Evolutionary conservation across 2,797 vertebrate species (phyloP), one percentile per base, ranked within the genome.

Genomic region (Cirrhinus molitorella): DNA sequence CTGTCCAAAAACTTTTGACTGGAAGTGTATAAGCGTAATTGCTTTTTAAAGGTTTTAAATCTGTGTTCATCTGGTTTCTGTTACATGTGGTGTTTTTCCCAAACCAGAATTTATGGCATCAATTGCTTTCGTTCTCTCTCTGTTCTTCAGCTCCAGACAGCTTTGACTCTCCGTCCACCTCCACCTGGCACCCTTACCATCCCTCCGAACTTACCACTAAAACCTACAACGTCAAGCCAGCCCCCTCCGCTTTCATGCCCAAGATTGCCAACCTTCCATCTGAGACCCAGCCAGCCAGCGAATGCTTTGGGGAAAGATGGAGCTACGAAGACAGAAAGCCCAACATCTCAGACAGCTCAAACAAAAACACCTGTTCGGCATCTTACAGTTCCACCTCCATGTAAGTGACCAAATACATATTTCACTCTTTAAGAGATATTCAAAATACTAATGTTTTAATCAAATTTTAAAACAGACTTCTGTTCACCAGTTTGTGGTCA

Each of bases 121-220:
- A 37, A 10, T 74, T 34, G 57, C 9, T 82, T 45, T 81, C 23
- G 4, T n/a, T 63, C 79, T 63, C 21, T 40, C 61, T 63, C 68
- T 57, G 13, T 68, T 49, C 53, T 74, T 47, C 91, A 98, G 97
- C 95, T 98, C 91, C 97, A 98, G 94, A 98, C 96, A n/a, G n/a
- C n/a, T 92, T 96, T 98, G 94, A 97, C 96, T 70, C 86, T 98
- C 88, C 96, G 96, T 88, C 96, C 96, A 85, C 96, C 97, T 89
- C 96, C 95, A 90, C 92, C 97, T 16, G 95, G 96, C 88, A 94
- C 96, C 5, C 90, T 98, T 91, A 95, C 96, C 90, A 94, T 96
- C 92, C 96, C 97, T 23, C 96, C 97, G 55, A 96, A 96, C 57
- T 95, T 97, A 51, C 96, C 96, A 13, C 95, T 97, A 87, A 98